Base-by-base conservation (phyloP, 2,888 invertebrate species). In the Caenorhabditis uteleia region DNA sequence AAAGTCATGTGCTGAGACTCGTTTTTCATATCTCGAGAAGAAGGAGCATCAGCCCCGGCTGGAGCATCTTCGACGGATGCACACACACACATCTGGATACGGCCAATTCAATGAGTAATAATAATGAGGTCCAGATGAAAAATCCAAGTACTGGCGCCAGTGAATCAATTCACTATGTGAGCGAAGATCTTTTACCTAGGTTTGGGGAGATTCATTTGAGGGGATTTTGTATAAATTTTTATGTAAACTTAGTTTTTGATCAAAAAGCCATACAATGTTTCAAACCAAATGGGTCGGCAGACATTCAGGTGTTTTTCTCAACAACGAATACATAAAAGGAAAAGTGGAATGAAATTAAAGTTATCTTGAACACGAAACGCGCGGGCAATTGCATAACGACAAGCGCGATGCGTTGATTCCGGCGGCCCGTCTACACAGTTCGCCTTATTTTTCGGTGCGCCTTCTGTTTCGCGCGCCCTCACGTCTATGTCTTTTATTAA, bases 81-180 rank as follows among this genome's bases (percentile, higher is more conserved):
- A n/a, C 34, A 7, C 39, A 18, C 34, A 34, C 42, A 65, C 66
- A 66, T 66, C 59, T 66, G 66, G 66, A 59, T 56, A 59, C 59
- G 58, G 65, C 65, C 58, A 65, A 65, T 65, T 60, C 56, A 60
- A 66, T 66, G 66, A 66, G 66, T 66, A 66, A 66, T 66, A 66
- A 66, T 66, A 66, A 66, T 58, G 66, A 66, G 66, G 55, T 66
- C 66, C 66, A 66, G 66, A 66, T 66, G 66, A 66, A 42, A 65
- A 43, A 20, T 20, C 18, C 20, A 20, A 20, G 20, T 20, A 36
- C 36, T 36, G 36, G 6, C 18, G 36, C 23, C 31, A 18, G 31
- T 27, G 42, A 46, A 38, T n/a, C n/a, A 33, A 33, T 33, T 4
- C 20, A 16, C 20, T 36, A 36, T 36, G 12, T 34, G 4, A 7